Evolutionary conservation across 2,797 vertebrate genomes (phyloP), one percentile per base, ranked within the genome.

Genomic region (Scolopax bukidnonensis): DNA sequence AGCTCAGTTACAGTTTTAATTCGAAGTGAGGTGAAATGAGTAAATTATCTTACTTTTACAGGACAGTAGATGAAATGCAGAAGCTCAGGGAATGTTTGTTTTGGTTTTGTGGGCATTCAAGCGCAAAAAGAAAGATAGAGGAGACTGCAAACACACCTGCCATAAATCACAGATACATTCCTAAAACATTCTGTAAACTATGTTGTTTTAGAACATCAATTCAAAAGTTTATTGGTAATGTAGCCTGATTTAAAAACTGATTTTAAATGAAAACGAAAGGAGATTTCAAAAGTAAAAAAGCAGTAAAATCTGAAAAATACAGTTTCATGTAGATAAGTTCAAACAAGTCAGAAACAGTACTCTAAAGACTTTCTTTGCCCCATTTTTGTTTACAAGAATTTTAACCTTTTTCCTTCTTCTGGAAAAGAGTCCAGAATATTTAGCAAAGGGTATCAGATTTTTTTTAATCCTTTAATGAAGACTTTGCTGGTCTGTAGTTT

Each of bases 401-500:
- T 87, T 79, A 87, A 76, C 8, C 38, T 84, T 90, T 84, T 77
- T 77, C 47, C 8, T 9, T 70, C 25, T 56, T 25, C 25, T 36
- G 38, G 53, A 76, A 80, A 77, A 82, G 16, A 76, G 43, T 30
- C 28, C 19, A 84, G 36, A n/a, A 85, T 92, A 76, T 45, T 47
- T 68, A 70, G 4, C 6, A 69, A 89, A 77, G 32, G 6, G 7
- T 83, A 69, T 83, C 30, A 50, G 48, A 53, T 61, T 23, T 74
- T 90, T 25, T 48, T 21, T 78, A 83, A 75, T 76, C 63, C n/a
- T 92, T 89, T 87, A 93, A 83, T 50, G 57, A 87, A 93, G 16
- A 32, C 24, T 89, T 85, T 81, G 6, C 21, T 84, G 54, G 13
- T 64, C 64, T 88, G 20, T 74, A 78, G 27, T 73, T 79, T 90